Evolutionary conservation across 1,140 invertebrate species (phyloP).

Genomic region (Hyles euphorbiae): DNA sequence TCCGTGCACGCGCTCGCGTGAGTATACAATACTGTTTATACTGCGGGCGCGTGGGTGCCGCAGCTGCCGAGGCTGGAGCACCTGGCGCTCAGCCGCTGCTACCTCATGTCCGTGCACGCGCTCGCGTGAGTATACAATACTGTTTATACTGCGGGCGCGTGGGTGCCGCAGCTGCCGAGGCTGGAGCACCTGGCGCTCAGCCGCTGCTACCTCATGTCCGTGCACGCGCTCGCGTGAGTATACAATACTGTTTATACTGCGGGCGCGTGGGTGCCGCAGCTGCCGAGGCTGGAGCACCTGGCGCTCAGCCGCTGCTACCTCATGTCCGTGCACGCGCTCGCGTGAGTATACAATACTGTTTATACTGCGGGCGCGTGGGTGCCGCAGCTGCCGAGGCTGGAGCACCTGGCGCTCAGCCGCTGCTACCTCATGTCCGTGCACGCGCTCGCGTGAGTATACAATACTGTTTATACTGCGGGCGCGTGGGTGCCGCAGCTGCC

Average conservation of each 20-base stretch:
- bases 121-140: too few species aligned
- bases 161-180: slow-evolving; percentile 80
- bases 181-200: slow-evolving; percentile 87
- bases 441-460: slow-evolving; percentile 33
- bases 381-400: too few species aligned
- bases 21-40: slow-evolving; percentile 42
- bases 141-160: slow-evolving; percentile 81
- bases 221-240: too few species aligned
- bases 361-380: too few species aligned
- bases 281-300: slow-evolving; percentile 86
- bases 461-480: too few species aligned
- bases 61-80: slow-evolving; percentile 84
- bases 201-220: slow-evolving; percentile 85
- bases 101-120: slow-evolving; percentile 75
- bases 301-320: slow-evolving; percentile 88
- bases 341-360: too few species aligned
- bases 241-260: slow-evolving; percentile 72
- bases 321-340: slow-evolving; percentile 54
- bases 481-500: slow-evolving; percentile 47
- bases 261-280: slow-evolving; percentile 81
- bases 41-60: slow-evolving; percentile 83
- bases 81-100: slow-evolving; percentile 88
- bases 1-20: too few species aligned
- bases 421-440: slow-evolving; percentile 84
- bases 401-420: slow-evolving; percentile 77